These are phyloP conservation scores for Plebejus argus DNA, from an alignment of 2,888 invertebrate species.

Conservation along the genomic window DNA sequence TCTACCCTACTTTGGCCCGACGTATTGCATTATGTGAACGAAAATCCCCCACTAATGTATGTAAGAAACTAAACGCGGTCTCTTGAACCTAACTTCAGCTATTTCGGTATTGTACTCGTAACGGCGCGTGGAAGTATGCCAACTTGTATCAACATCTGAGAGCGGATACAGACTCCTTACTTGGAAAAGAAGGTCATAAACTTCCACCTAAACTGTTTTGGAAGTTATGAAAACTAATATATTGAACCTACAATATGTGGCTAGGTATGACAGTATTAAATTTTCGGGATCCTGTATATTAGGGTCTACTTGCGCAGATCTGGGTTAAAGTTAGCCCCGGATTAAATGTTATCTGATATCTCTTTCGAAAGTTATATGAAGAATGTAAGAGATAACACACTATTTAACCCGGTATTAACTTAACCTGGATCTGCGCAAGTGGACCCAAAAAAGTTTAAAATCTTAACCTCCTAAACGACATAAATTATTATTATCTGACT, in stretches of 20 bases:
- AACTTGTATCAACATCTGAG: constrained; percentile 58
- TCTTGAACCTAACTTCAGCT: constrained; percentile 53
- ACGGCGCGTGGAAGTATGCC: constrained; percentile 61
- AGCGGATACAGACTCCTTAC: constrained; percentile 50
- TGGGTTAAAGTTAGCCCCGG: no score
- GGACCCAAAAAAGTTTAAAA: no score
- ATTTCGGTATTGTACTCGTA: constrained; percentile 52
- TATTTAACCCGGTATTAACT: no score
- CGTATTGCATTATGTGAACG: not conserved
- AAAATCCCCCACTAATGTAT: constrained; percentile 14
- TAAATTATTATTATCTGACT: not conserved
- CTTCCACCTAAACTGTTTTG: constrained; percentile 25
- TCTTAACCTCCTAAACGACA: no score
- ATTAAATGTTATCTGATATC: no score
- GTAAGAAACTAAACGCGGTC: constrained; percentile 33
- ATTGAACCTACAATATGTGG: not conserved
- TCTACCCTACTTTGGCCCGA: not conserved
- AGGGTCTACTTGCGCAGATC: not conserved
- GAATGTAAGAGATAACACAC: no score
- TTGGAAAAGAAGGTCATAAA: constrained; percentile 34
- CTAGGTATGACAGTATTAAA: not conserved
- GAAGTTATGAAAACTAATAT: not conserved
- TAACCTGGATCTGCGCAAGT: no score
- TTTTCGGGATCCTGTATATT: not conserved
- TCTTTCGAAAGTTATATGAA: no score